Evolutionary conservation across 2,888 invertebrate species (phyloP), one percentile per base, ranked within the genome.

Genomic region (Rhagophthalmus giganteus): DNA sequence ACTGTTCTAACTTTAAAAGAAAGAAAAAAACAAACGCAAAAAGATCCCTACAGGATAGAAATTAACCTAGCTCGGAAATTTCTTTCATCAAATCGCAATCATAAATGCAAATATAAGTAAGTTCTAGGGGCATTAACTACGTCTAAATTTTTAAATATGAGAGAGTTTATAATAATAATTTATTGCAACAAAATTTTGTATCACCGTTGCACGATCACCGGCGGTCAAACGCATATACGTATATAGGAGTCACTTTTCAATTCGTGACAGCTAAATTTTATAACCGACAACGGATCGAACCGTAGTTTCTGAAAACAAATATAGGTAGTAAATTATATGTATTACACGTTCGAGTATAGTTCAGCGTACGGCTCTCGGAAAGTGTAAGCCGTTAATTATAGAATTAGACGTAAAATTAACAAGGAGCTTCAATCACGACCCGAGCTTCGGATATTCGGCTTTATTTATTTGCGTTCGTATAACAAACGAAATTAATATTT

Each of bases 151-250:
- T 14, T 16, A 11, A 34, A 39, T 47, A 38, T 47, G 39, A 33
- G 32, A 47, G 46, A 46, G 46, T 38, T 38, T 46, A 47, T 50
- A 45, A 54, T 35, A 48, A 38, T 48, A 48, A 54, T 48, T 48
- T 48, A 39, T 44, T 48, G 44, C 44, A 54, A 48, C 47, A 48
- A 53, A 54, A 54, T 48, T 47, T 38, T 42, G 38, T 51, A 45
- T 54, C 53, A 54, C 28, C 39, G 38, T 11, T 38, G 47, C 53
- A 54, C 53, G 53, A 47, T 54, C 47, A 54, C 53, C 53, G 35
- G 15, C 47, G 53, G 53, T 44, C n/a, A n/a, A n/a, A n/a, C n/a
- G n/a, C n/a, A n/a, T n/a, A n/a, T n/a, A n/a, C n/a, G n/a, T 32
- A 54, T 39, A 31, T 40, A 40, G 11, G 31, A 37, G 40, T 45